Percentiles rank a stretch among this genome's conserved stretches.
Conservation (phyloP, 2,888 invertebrate species). For the Eristalinus aeneus region DNA sequence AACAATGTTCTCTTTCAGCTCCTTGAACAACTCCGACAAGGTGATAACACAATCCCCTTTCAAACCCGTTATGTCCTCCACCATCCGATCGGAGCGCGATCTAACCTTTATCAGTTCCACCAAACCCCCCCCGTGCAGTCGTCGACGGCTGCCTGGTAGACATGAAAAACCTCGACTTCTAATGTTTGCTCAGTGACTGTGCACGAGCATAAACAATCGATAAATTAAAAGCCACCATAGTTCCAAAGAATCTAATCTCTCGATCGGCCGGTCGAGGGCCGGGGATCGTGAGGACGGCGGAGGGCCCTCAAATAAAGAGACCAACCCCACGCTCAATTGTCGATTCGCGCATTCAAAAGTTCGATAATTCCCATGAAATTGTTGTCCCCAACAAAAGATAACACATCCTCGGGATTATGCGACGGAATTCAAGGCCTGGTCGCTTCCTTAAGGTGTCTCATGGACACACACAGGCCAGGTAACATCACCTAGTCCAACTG, state of each 20-base stretch:
- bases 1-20: neutral
- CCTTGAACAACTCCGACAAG: neutral
- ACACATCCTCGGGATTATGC: conserved; percentile 22
- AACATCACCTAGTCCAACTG: conserved; percentile 50
- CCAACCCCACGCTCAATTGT: neutral
- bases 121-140: neutral
- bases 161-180: neutral
- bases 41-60: neutral
- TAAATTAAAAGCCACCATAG: neutral
- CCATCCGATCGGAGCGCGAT: neutral
- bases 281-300: neutral
- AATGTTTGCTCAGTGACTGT: neutral
- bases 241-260: neutral
- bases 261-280: neutral
- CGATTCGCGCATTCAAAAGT: neutral
- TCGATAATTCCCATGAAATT: neutral
- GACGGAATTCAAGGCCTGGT: conserved; percentile 32
- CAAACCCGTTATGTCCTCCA: neutral
- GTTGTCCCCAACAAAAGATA: neutral
- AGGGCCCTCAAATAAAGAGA: neutral
- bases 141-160: neutral
- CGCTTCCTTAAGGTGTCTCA: conserved; percentile 11
- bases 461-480: conserved; percentile 23
- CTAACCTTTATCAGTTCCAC: neutral
- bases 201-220: neutral